Percentiles rank a stretch among this genome's conserved stretches.
These are phyloP conservation scores for Rachycentron canadum DNA, from an alignment of 2,797 vertebrate species.

Conservation along the genomic window DNA sequence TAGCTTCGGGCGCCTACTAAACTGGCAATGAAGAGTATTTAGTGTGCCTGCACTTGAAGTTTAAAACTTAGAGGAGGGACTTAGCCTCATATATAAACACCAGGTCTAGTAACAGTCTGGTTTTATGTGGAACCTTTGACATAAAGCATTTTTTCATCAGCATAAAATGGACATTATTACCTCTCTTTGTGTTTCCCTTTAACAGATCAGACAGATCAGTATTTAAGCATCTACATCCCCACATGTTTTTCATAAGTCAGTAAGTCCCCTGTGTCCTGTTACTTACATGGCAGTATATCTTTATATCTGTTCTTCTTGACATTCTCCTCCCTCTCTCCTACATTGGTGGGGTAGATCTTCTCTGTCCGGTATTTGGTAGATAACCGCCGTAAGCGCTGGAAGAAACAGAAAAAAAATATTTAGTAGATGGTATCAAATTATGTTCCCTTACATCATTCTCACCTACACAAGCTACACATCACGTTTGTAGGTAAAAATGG, in stretches of 20 bases:
- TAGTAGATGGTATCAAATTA: neutral
- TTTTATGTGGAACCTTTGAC: neutral
- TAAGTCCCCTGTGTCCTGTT: neutral
- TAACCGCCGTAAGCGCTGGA: conserved; percentile 94
- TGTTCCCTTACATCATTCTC: neutral
- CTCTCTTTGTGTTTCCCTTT: neutral
- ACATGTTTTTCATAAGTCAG: neutral
- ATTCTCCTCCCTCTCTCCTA: conserved; percentile 97
- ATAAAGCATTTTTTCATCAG: neutral
- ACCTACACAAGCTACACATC: neutral
- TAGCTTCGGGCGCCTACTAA: neutral
- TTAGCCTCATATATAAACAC: neutral
- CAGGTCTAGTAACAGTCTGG: neutral
- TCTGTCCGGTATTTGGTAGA: conserved; percentile 98
- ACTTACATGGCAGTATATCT: conserved; percentile 98
- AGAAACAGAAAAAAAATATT: conserved; percentile 55
- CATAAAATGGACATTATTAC: neutral
- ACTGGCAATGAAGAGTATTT: neutral
- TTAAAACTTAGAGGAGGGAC: neutral
- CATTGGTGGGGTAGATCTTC: conserved; percentile 96
- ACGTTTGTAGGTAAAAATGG: neutral
- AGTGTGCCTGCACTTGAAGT: neutral
- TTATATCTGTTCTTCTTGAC: conserved; percentile 99
- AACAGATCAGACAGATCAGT: neutral
- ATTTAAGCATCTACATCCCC: too few species aligned